phyloP scores from a whole-genome alignment of 2,888 invertebrate species.

The Caenorhabditis zanzibari region DNA sequence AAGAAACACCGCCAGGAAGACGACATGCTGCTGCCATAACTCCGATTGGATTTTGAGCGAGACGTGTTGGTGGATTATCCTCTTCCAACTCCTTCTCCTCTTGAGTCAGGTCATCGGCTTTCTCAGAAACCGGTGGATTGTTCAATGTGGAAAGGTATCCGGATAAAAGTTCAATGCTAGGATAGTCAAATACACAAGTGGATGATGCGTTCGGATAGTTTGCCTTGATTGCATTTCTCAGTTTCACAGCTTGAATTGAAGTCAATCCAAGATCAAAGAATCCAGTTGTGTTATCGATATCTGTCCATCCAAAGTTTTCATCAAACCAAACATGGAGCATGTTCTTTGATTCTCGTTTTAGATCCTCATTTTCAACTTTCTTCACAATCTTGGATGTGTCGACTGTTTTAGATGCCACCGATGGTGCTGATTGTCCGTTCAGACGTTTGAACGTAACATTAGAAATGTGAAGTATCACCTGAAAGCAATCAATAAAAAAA shows the following conservation, averaged over 20 bases:
- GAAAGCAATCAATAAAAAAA: constrained; percentile 19
- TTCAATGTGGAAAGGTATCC: constrained; percentile 65
- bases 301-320: constrained; percentile 68
- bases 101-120: constrained; percentile 10
- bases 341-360: constrained; percentile 51
- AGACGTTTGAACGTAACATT: constrained; percentile 63
- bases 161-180: constrained; percentile 66
- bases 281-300: constrained; percentile 71
- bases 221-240: constrained; percentile 67
- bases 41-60: constrained; percentile 56
- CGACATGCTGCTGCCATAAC: constrained; percentile 76
- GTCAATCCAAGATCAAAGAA: constrained; percentile 74
- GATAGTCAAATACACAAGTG: constrained; percentile 71
- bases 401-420: constrained; percentile 38
- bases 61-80: constrained; percentile 42
- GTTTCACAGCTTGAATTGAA: constrained; percentile 69
- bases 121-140: constrained; percentile 28
- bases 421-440: constrained; percentile 27
- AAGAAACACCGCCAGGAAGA: constrained; percentile 76
- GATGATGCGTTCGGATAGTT: constrained; percentile 67
- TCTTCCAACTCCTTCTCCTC: constrained; percentile 38
- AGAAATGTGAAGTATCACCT: constrained; percentile 59
- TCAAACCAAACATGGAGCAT: constrained; percentile 68
- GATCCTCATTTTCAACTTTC: constrained; percentile 41
- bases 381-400: constrained; percentile 39